Conservation (phyloP, 1,140 invertebrate genomes). For the Chrysomallon squamiferum region DNA sequence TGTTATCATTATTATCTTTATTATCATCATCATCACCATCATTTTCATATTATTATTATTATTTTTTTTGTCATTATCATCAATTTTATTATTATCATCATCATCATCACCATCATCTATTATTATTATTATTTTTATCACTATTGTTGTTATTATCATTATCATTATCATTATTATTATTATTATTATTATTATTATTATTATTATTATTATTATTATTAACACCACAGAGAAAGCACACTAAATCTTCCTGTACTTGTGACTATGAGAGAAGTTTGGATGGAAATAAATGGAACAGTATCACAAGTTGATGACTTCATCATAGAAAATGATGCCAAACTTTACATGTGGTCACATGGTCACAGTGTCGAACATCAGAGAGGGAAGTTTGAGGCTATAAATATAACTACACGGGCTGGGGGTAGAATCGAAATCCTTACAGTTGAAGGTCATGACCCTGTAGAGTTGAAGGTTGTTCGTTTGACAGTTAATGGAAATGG, state of each 20-base stretch:
- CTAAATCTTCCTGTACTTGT: constrained; percentile 35
- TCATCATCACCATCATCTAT: no score
- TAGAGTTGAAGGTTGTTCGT: constrained; percentile 27
- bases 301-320: constrained; percentile 33
- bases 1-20: no score
- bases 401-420: constrained; percentile 43
- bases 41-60: no score
- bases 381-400: constrained; percentile 31
- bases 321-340: constrained; percentile 41
- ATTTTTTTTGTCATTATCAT: no score
- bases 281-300: constrained; percentile 47
- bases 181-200: constrained; percentile 21
- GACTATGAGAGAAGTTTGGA: constrained; percentile 42
- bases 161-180: no score
- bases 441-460: constrained; percentile 11
- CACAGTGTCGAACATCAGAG: constrained; percentile 29
- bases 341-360: constrained; percentile 48
- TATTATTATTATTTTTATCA: no score
- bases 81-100: no score
- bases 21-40: no score
- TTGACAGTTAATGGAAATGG: constrained; percentile 46
- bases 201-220: background rate
- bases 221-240: constrained; percentile 21
- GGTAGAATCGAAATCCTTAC: constrained; percentile 43
- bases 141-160: no score